Base-by-base conservation (phyloP, 2,888 invertebrate genomes). In the Andrena minutula region DNA sequence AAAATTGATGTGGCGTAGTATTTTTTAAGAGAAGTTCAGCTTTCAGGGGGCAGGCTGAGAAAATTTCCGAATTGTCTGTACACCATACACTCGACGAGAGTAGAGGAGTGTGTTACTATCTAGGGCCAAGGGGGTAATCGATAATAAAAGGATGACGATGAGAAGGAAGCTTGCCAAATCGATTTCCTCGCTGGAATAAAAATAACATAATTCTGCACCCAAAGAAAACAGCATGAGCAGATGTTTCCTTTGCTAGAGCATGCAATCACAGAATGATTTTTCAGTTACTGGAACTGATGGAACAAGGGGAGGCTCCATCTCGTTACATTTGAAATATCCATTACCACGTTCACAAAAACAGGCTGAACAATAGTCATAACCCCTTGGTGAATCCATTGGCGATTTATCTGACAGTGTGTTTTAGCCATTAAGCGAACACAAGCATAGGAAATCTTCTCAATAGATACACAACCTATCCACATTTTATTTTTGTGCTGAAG, bases 131-230 rank as follows among this genome's bases (percentile, higher is more conserved):
- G 26, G 60, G 30, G 56, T 71, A 26, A 56, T 81, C 73, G 82
- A 82, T 76, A 73, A 84, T 56, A 75, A 63, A 81, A 61, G 60
- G 47, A 82, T 10, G 26, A 63, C 69, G 51, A 78, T 69, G 53
- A 75, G 41, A 30, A 68, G 70, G 64, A 79, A 79, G 28, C 23
- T 47, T 77, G 83, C 82, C 82, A 83, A 83, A 74, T 75, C 77
- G 82, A 82, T 82, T 78, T 51, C 65, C 61, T 10, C 10, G 61
- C 20, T 3, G 63, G 66, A 66, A 82, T 74, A 78, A 30, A 53
- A 70, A 64, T 51, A 70, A 51, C 76, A 61, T 81, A 69, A 77
- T 66, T 76, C 53, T 51, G 30, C 8, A 5, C 23, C 35, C 58
- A 68, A 73, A 49, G 41, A 20, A 23, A 60, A 41, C 32, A 28